phyloP scores from a whole-genome alignment of 2,113 vertebrate species.

The Trichechus manatus region DNA sequence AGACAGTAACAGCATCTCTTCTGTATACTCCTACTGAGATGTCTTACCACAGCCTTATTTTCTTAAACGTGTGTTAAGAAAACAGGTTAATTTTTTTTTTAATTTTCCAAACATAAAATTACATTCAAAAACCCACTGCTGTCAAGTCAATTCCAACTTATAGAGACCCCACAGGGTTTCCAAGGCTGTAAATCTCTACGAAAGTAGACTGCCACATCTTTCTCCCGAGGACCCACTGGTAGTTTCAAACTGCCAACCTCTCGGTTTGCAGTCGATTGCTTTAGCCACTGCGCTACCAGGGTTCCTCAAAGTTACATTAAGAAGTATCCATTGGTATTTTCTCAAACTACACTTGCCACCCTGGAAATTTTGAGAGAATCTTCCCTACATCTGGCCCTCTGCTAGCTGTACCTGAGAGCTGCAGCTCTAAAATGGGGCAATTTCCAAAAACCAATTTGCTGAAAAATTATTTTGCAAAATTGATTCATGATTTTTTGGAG shows the following conservation, averaged over 20 bases:
- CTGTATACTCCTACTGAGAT: neutral
- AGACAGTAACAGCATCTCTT: neutral
- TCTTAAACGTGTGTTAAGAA: constrained; percentile 29
- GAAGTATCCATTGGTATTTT: neutral
- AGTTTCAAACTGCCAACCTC: too few relatives aligned
- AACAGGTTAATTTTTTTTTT: neutral
- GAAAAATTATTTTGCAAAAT: neutral
- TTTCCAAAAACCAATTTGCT: constrained; percentile 36
- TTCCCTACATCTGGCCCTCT: neutral
- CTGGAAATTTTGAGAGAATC: constrained; percentile 7
- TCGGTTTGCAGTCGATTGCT: too few relatives aligned
- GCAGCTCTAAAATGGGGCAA: neutral
- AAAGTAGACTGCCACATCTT: too few relatives aligned
- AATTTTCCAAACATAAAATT: constrained; percentile 32
- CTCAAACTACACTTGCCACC: neutral
- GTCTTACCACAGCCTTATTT: neutral
- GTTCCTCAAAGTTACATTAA: neutral
- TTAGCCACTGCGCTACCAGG: too few relatives aligned
- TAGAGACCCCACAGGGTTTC: too few relatives aligned
- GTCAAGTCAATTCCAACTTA: too few relatives aligned
- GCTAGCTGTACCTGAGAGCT: neutral
- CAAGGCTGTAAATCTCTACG: too few relatives aligned
- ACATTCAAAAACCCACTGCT: too few relatives aligned
- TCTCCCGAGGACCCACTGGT: too few relatives aligned
- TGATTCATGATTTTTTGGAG: neutral